These are phyloP conservation scores for Sipha flava DNA, from an alignment of 1,140 invertebrate genomes.

Conservation along the genomic window DNA sequence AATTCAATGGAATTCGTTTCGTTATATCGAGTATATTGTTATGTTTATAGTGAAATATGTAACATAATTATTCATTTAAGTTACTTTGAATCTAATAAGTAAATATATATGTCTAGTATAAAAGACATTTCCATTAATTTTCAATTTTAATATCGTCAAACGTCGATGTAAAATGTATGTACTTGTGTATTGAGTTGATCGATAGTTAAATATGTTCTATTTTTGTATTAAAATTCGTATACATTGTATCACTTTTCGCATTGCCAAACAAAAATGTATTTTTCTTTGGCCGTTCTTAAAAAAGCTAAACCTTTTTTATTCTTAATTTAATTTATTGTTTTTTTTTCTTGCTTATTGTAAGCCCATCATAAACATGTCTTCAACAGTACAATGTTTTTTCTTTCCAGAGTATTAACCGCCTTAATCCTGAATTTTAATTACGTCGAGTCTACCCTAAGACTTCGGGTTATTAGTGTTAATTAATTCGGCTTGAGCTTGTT, in stretches of 20 bases:
- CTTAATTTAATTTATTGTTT: not conserved
- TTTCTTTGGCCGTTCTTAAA: not conserved
- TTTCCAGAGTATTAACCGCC: constrained; percentile 18
- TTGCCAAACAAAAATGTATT: not conserved
- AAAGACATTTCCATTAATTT: too few species aligned
- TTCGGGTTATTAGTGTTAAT: constrained; percentile 18
- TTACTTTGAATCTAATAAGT: too few species aligned
- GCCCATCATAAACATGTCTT: constrained; percentile 14
- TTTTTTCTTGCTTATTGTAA: not conserved
- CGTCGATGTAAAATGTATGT: too few species aligned
- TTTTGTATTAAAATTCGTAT: too few species aligned
- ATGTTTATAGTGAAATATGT: not conserved
- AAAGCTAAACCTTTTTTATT: not conserved
- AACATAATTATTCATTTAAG: too few species aligned
- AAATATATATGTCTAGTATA: too few species aligned
- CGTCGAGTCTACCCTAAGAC: not conserved
- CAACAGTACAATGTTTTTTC: not conserved
- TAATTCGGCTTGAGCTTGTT: not conserved
- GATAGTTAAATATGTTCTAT: too few species aligned
- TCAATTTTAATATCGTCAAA: too few species aligned
- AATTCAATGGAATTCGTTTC: not conserved
- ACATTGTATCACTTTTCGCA: too few species aligned
- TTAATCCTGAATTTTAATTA: constrained; percentile 18
- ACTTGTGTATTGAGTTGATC: too few species aligned
- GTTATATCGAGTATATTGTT: not conserved